phyloP scores from a whole-genome alignment of 1,140 invertebrate genomes.

The Lepidurus couesii region DNA sequence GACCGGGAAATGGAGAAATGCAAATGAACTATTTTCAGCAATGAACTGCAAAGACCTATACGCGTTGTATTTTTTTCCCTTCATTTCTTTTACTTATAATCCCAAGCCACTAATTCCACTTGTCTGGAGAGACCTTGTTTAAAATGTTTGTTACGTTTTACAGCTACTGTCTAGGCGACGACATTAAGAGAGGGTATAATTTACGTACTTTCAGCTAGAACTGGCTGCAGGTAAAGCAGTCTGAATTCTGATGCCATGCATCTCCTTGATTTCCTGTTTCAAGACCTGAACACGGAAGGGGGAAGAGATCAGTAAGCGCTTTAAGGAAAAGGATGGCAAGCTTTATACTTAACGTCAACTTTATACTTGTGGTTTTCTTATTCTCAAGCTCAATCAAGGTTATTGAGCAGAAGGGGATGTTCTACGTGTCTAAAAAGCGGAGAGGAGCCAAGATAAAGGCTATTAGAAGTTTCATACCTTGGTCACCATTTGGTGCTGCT shows the following conservation, averaged over 20 bases:
- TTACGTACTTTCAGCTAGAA: not conserved
- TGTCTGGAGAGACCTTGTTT: too few relatives aligned
- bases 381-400: too few relatives aligned
- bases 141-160: too few relatives aligned
- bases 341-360: too few relatives aligned
- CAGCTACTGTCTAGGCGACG: too few relatives aligned
- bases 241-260: slow-evolving; percentile 74
- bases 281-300: slow-evolving; percentile 52
- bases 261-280: slow-evolving; percentile 70
- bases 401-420: too few relatives aligned
- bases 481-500: slow-evolving; percentile 74
- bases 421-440: too few relatives aligned
- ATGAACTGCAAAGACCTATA: not conserved
- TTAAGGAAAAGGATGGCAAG: too few relatives aligned
- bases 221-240: slow-evolving; percentile 45
- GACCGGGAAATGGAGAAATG: not conserved
- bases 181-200: not conserved
- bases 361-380: too few relatives aligned
- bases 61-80: too few relatives aligned
- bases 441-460: not conserved
- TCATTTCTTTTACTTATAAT: too few relatives aligned
- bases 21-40: slow-evolving; percentile 19
- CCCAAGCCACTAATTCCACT: too few relatives aligned
- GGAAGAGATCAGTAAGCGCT: slow-evolving; percentile 24
- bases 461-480: slow-evolving; percentile 47